Percentiles rank a stretch among this genome's conserved stretches.
phyloP scores from a whole-genome alignment of 2,888 invertebrate species.

The Leptopilina myrica region DNA sequence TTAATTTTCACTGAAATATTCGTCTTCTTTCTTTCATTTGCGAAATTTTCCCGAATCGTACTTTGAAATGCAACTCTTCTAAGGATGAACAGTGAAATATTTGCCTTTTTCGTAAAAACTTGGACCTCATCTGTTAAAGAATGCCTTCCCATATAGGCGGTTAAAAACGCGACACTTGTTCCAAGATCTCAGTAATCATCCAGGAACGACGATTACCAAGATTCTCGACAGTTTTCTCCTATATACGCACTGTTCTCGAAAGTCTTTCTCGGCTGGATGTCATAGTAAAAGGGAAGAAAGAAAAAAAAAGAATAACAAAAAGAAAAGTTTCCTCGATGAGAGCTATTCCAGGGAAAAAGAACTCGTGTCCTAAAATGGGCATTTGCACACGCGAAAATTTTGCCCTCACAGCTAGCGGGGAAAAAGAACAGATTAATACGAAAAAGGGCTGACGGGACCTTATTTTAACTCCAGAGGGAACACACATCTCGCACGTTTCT shows the following conservation, averaged over 20 bases:
- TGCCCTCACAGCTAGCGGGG: too few relatives aligned
- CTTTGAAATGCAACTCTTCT: neutral
- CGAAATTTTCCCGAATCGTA: neutral
- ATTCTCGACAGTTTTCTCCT: constrained; percentile 54
- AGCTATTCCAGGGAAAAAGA: constrained; percentile 27
- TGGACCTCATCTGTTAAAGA: constrained; percentile 35
- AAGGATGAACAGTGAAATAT: constrained; percentile 17
- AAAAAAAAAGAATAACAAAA: too few relatives aligned
- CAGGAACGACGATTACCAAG: constrained; percentile 64
- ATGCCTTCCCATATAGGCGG: constrained; percentile 52
- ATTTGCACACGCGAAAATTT: constrained; percentile 3
- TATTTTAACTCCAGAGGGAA: too few relatives aligned
- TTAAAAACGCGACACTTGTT: constrained; percentile 56
- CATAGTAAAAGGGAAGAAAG: too few relatives aligned
- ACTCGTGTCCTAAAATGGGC: constrained; percentile 39
- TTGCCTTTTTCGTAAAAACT: constrained; percentile 3
- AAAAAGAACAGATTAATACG: too few relatives aligned
- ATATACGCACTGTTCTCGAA: constrained; percentile 53
- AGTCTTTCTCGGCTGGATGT: constrained; percentile 40
- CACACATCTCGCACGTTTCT: too few relatives aligned
- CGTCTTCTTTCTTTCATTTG: too few relatives aligned
- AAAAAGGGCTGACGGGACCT: too few relatives aligned
- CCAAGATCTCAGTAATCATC: constrained; percentile 60
- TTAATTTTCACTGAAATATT: too few relatives aligned
- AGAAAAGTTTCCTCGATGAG: constrained; percentile 30